A percentile compares a stretch with the other conserved stretches of the same genome.
phyloP scores from a whole-genome alignment of 1,140 invertebrate genomes.

The Microvelia longipes region DNA sequence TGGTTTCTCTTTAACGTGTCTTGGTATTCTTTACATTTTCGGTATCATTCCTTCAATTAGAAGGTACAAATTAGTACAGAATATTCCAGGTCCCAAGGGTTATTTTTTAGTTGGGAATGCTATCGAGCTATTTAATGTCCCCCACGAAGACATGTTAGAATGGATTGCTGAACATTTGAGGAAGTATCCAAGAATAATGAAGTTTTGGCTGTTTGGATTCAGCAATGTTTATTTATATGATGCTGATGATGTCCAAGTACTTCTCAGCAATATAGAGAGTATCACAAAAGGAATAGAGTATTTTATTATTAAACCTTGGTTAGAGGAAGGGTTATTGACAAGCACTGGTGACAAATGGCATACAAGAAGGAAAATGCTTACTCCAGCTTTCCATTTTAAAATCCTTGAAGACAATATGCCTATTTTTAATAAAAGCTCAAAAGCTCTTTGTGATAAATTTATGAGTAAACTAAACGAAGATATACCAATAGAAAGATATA shows the following conservation, averaged over 20 bases:
- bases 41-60: not conserved
- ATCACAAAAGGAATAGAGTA: not conserved
- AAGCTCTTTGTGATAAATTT: not conserved
- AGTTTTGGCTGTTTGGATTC: not conserved
- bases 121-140: not conserved
- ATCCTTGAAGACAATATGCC: conserved; percentile 47
- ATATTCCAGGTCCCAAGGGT: not conserved
- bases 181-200: not conserved
- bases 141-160: not conserved
- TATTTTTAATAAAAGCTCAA: conserved; percentile 39
- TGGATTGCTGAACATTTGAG: not conserved
- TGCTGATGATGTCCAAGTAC: not conserved
- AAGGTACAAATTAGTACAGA: not conserved
- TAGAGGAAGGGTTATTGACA: conserved; percentile 4
- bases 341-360: conserved; percentile 8
- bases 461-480: not conserved
- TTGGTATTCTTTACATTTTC: no score
- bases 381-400: conserved; percentile 49
- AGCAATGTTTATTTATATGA: not conserved
- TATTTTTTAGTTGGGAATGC: not conserved
- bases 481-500: conserved; percentile 1
- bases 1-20: no score
- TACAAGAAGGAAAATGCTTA: conserved; percentile 2
- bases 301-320: conserved; percentile 6
- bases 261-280: not conserved